These are phyloP conservation scores for Tyria jacobaeae DNA, from an alignment of 2,888 invertebrate species.

Conservation along the genomic window DNA sequence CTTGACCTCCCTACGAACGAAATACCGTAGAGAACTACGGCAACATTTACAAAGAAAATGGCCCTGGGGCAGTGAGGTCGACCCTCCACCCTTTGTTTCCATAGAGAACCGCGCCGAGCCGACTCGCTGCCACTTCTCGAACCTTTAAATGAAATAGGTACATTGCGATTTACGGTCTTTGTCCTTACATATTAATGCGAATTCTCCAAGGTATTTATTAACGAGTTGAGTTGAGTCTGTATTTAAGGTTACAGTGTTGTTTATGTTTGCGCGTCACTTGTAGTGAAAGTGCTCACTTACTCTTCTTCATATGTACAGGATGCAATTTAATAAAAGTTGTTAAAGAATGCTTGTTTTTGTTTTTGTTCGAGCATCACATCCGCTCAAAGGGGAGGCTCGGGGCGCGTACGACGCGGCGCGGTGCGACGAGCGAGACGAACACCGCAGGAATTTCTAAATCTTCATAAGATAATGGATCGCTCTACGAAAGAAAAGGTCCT, in stretches of 20 bases:
- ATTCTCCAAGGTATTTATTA: slow-evolving; percentile 62
- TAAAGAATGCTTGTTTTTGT: slow-evolving; percentile 46
- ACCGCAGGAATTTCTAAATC: slow-evolving; percentile 85
- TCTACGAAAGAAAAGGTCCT: slow-evolving; percentile 82
- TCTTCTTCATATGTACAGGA: slow-evolving; percentile 28
- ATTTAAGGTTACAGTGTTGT: slow-evolving; percentile 38
- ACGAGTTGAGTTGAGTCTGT: slow-evolving; percentile 42
- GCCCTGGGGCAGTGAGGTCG: slow-evolving; percentile 72
- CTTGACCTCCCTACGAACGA: slow-evolving; percentile 69
- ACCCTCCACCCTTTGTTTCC: slow-evolving; percentile 79
- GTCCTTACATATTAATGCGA: slow-evolving; percentile 61
- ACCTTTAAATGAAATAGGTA: slow-evolving; percentile 56
- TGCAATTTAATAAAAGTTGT: slow-evolving; percentile 51
- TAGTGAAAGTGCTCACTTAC: slow-evolving; percentile 23
- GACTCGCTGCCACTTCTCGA: slow-evolving; percentile 60
- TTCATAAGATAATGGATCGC: slow-evolving; percentile 86
- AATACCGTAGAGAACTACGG: slow-evolving; percentile 74
- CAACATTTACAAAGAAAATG: slow-evolving; percentile 79
- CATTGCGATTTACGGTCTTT: slow-evolving; percentile 53
- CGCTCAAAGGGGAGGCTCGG: slow-evolving; percentile 28
- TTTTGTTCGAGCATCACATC: slow-evolving; percentile 39
- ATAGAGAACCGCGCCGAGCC: slow-evolving; percentile 57
- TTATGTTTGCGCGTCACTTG: slow-evolving; percentile 29
- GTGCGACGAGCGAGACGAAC: slow-evolving; percentile 61
- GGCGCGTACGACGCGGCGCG: slow-evolving; percentile 24